Evolutionary conservation across 1,140 invertebrate species (phyloP).

Genomic region (Phortica variegata): DNA sequence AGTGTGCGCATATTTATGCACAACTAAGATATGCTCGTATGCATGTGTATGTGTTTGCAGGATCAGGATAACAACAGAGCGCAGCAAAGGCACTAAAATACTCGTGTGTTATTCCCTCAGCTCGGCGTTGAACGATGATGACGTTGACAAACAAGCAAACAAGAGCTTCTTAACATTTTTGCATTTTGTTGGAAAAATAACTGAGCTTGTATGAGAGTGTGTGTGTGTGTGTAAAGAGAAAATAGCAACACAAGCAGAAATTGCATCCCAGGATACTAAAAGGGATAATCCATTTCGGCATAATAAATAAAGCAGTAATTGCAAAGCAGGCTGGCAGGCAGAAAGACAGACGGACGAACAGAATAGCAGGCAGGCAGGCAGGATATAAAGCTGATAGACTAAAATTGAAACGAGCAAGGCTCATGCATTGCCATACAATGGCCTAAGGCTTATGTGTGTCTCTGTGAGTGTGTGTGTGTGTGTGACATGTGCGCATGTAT

Average conservation of each 20-base stretch:
- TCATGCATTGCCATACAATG: not conserved
- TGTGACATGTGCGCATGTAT: not conserved
- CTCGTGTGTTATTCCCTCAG: too few species aligned
- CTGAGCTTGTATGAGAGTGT: too few species aligned
- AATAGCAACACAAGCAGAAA: constrained; percentile 41
- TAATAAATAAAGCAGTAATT: constrained; percentile 55
- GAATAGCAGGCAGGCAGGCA: not conserved
- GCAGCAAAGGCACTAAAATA: too few species aligned
- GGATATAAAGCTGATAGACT: not conserved
- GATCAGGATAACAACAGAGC: too few species aligned
- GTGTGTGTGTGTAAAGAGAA: constrained; percentile 9
- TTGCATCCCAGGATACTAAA: constrained; percentile 32
- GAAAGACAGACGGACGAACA: not conserved
- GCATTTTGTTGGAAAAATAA: constrained; percentile 24
- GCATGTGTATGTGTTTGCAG: too few species aligned
- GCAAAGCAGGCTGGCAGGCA: constrained; percentile 29
- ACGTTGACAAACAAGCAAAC: constrained; percentile 3
- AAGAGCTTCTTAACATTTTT: constrained; percentile 18
- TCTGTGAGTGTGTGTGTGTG: constrained; percentile 3
- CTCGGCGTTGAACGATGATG: constrained; percentile 12
- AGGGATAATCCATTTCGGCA: constrained; percentile 53
- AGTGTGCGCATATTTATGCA: too few species aligned
- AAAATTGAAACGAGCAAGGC: too few species aligned
- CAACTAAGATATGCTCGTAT: too few species aligned
- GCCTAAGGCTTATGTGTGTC: not conserved